phyloP scores from a whole-genome alignment of 37 sponge, comb jelly and placozoan species.

The Halisarca cf. caerulea region DNA sequence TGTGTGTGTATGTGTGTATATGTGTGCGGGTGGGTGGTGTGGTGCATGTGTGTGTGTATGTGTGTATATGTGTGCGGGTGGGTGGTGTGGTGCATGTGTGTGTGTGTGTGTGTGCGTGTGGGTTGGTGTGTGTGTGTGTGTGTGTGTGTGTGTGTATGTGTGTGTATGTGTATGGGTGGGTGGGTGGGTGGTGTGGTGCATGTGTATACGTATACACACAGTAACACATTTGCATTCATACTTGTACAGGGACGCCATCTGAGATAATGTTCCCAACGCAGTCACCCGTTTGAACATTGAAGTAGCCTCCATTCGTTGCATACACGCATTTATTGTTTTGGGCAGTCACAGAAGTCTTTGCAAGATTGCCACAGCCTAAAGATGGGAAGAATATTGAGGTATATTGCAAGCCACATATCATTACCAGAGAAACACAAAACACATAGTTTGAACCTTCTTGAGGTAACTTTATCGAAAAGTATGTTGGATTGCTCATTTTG shows the following conservation, averaged over 20 bases:
- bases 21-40: too few species aligned
- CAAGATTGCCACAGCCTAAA: constrained; percentile 56
- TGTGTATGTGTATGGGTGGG: constrained; percentile 26
- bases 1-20: constrained; percentile 29
- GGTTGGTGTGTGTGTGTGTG: constrained; percentile 20
- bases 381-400: too few species aligned
- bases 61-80: too few species aligned
- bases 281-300: constrained; percentile 44
- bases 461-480: constrained; percentile 24
- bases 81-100: too few species aligned
- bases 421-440: too few species aligned
- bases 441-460: constrained; percentile 13
- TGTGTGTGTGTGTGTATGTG: constrained; percentile 31
- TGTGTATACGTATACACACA: neutral
- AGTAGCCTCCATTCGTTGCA: constrained; percentile 87
- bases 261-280: constrained; percentile 83
- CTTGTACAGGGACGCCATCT: constrained; percentile 2
- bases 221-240: neutral
- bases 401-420: too few species aligned
- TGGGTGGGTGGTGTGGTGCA: too few species aligned
- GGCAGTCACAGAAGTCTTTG: constrained; percentile 54
- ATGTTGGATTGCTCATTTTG: neutral
- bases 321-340: constrained; percentile 61
- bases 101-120: constrained; percentile 19
- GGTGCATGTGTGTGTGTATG: neutral